A percentile compares a stretch with the other conserved stretches of the same genome.
Evolutionary conservation across 30 jellyfish, hydroid and myxozoan genomes (phyloP).

Genomic region (Pelagia noctiluca): DNA sequence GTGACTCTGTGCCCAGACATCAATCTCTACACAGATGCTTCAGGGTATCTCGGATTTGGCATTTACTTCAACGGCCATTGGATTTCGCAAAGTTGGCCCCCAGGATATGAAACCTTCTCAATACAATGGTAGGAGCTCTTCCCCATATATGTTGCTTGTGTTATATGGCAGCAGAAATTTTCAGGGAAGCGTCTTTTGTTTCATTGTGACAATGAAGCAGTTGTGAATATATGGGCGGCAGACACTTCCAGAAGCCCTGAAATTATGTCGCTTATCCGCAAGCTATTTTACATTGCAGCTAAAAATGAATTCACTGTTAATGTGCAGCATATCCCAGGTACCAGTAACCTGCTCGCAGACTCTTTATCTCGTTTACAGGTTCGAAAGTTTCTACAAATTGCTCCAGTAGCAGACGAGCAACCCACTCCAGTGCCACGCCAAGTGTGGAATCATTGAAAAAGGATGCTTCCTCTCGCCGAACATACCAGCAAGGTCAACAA

Average conservation of each 20-base stretch:
- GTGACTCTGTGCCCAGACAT: constrained; percentile 17
- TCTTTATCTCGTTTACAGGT: not conserved
- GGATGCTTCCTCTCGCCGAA: not conserved
- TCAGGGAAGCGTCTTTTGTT: constrained; percentile 7
- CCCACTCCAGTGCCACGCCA: not conserved
- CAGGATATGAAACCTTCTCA: not conserved
- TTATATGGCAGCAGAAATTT: constrained; percentile 2
- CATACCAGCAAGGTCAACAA: not conserved
- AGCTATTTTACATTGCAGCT: not conserved
- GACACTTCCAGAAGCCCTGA: not conserved
- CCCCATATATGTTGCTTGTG: constrained; percentile 11
- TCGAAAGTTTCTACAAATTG: not conserved
- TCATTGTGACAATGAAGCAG: constrained; percentile 28
- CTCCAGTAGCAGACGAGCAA: not conserved
- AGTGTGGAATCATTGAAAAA: not conserved
- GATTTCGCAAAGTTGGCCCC: constrained; percentile 19
- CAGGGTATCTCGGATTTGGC: not conserved
- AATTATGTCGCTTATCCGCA: not conserved
- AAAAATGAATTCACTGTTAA: not conserved
- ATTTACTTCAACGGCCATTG: constrained; percentile 8
- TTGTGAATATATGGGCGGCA: constrained; percentile 17
- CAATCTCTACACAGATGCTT: constrained; percentile 22
- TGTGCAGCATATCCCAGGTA: too few species aligned
- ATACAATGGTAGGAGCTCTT: constrained; percentile 16
- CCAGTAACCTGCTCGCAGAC: too few species aligned